Percentiles rank a stretch among this genome's conserved stretches.
Evolutionary conservation across 2,888 invertebrate genomes (phyloP).

Genomic region (Conistra vaccinii): DNA sequence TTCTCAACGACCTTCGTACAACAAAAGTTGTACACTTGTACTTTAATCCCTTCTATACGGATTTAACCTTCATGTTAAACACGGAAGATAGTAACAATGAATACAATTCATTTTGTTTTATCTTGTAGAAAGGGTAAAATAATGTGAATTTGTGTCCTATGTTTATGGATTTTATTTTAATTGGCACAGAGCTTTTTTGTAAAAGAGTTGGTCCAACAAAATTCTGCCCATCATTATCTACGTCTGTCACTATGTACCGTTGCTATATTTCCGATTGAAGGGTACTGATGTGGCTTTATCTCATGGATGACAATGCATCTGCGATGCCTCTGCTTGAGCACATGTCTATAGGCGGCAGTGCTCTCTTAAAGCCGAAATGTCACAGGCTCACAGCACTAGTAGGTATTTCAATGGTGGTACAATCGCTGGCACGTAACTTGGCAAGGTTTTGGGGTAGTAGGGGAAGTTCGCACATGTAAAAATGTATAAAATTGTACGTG

Average conservation of each 20-base stretch:
- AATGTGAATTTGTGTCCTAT: not conserved
- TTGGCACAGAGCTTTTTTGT: too few species aligned
- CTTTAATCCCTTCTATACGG: constrained; percentile 71
- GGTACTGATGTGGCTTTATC: not conserved
- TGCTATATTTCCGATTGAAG: not conserved
- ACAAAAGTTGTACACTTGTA: constrained; percentile 39
- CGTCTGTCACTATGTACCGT: not conserved
- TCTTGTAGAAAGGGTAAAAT: not conserved
- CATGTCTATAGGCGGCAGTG: too few species aligned
- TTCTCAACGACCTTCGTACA: constrained; percentile 58
- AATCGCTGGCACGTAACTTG: too few species aligned
- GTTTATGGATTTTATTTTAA: not conserved
- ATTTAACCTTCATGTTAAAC: constrained; percentile 69
- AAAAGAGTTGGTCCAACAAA: not conserved
- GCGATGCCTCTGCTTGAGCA: not conserved
- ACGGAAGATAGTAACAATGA: constrained; percentile 62
- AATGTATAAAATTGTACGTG: too few species aligned
- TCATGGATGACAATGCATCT: not conserved
- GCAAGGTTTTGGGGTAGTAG: too few species aligned
- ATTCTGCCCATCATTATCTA: not conserved
- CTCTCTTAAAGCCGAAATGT: too few species aligned
- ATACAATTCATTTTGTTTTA: constrained; percentile 3
- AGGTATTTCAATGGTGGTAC: too few species aligned
- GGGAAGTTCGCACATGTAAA: too few species aligned
- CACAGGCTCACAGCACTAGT: too few species aligned